Base-by-base conservation (phyloP, 2,797 vertebrate genomes). In the Peromyscus eremicus region DNA sequence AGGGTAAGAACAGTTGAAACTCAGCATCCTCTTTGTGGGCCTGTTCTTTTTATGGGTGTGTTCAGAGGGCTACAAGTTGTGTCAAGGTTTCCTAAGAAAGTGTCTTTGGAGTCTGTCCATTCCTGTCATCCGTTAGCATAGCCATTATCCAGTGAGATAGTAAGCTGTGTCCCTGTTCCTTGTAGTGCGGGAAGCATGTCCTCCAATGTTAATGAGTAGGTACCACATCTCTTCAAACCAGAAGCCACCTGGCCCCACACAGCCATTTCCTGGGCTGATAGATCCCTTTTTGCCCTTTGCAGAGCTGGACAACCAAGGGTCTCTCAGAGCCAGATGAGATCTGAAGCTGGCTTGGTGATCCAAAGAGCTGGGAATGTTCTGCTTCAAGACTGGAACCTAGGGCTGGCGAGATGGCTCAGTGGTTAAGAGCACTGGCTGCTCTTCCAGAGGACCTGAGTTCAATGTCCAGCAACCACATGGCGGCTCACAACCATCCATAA, bases 151-250 rank as follows among this genome's bases (percentile, higher is more conserved):
- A 98, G 98, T 98, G 98, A 98, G 99, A 99, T 99, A 99, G 99
- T 99, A 99, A 99, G 99, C 99, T 98, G 98, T 98, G 98, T 98
- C 98, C 96, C 99, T 84, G 57, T 43, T 13, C 99, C 99, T 99
- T 98, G 98, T 99, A 98, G 99, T 99, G 99, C 98, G 99, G 98
- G 99, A 99, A 99, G 99, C 99, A 99, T 98, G 98, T 97, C 99
- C 98, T 98, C 99, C 99, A 98, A 99, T 99, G 99, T 99, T 99
- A 99, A 99, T 99, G 99, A 99, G 99, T 99, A 99, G 99, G 99
- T 99, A 98, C 99, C 98, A 99, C 98, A 98, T 99, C 99, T 99
- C 98, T 99, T 99, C 98, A 99, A 99, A 99, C 68, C 43, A 66
- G 79, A 75, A 70, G 25, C 62, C 16, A 19, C 40, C 12, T 25